Conservation (phyloP, 2,888 invertebrate genomes). For the Melieria picta region DNA sequence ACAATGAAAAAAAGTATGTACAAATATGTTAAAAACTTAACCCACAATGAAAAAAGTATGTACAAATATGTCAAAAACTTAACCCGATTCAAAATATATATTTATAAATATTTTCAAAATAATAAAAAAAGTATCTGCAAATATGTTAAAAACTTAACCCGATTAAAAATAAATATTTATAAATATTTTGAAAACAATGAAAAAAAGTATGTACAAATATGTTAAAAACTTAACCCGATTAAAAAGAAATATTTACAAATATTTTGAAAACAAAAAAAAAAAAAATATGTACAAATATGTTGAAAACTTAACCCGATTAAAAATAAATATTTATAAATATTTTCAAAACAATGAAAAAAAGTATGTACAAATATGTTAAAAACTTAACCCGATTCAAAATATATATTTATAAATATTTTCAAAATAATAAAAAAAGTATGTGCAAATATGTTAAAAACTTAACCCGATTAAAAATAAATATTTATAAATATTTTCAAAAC, state of each 20-base stretch:
- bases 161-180: background rate
- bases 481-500: background rate
- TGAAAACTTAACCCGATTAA: background rate
- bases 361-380: background rate
- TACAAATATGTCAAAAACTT: too few relatives aligned
- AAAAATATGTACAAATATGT: background rate
- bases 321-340: background rate
- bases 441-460: background rate
- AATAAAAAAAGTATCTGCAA: background rate
- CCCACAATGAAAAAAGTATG: background rate
- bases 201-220: too few relatives aligned
- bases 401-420: background rate
- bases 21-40: background rate
- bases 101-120: background rate
- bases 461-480: conserved; percentile 1
- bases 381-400: background rate
- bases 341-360: conserved; percentile 6
- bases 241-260: too few relatives aligned
- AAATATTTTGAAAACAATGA: too few relatives aligned
- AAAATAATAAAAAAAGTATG: background rate
- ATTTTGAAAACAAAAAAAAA: background rate
- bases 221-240: too few relatives aligned
- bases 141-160: background rate
- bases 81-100: too few relatives aligned
- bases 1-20: too few relatives aligned